Evolutionary conservation across 2,888 invertebrate species (phyloP).

Genomic region (Opisthograptis luteolata): DNA sequence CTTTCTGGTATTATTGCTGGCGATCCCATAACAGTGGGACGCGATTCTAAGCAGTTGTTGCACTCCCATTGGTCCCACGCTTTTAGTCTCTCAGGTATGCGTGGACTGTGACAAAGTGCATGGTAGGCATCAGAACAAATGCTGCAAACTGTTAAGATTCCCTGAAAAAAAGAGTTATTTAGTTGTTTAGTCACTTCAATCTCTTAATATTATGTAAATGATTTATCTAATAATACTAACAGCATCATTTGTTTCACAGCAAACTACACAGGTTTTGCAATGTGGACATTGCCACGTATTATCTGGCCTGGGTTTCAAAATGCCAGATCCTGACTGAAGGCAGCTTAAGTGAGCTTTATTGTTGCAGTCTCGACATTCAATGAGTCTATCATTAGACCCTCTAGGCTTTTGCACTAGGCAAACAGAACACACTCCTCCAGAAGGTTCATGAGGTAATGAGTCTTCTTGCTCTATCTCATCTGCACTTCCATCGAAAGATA

Average conservation of each 20-base stretch:
- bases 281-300: conserved; percentile 95
- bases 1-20: conserved; percentile 64
- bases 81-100: conserved; percentile 83
- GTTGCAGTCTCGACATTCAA: conserved; percentile 89
- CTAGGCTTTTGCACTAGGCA: conserved; percentile 85
- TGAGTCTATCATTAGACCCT: conserved; percentile 85
- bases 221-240: conserved; percentile 83
- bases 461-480: conserved; percentile 76
- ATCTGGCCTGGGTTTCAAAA: conserved; percentile 86
- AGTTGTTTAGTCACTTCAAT: too few relatives aligned
- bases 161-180: conserved; percentile 79
- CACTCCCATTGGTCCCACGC: conserved; percentile 89
- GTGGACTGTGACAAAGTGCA: conserved; percentile 90
- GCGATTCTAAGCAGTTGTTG: conserved; percentile 85
- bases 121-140: conserved; percentile 95
- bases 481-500: conserved; percentile 72
- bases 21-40: conserved; percentile 64
- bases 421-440: conserved; percentile 86
- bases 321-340: conserved; percentile 87
- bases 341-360: conserved; percentile 90
- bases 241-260: conserved; percentile 90
- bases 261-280: conserved; percentile 94
- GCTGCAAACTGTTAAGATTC: conserved; percentile 90
- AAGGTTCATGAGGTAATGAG: conserved; percentile 68
- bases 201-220: too few relatives aligned